Evolutionary conservation across 2,113 vertebrate genomes (phyloP).

Genomic region (Carassius auratus): DNA sequence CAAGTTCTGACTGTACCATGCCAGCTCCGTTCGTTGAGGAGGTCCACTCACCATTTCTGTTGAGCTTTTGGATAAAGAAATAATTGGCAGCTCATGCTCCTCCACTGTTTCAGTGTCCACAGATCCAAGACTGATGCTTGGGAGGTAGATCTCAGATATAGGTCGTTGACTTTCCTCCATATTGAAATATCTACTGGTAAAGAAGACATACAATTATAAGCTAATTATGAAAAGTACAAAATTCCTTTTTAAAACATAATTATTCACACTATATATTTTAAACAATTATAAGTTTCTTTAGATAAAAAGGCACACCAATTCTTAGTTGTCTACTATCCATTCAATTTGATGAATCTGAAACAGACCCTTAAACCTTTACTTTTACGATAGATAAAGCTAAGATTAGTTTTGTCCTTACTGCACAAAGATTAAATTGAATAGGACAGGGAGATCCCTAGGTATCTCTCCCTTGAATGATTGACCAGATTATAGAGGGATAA

Average conservation of each 20-base stretch:
- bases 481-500: constrained; percentile 37
- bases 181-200: constrained; percentile 19
- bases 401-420: neutral
- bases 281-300: neutral
- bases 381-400: neutral
- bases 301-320: neutral
- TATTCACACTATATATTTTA: neutral
- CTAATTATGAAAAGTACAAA: neutral
- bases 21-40: constrained; percentile 53
- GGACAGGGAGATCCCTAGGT: neutral
- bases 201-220: neutral
- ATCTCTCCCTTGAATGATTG: constrained; percentile 7
- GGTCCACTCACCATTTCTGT: constrained; percentile 70
- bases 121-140: constrained; percentile 39
- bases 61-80: constrained; percentile 78
- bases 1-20: constrained; percentile 67
- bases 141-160: constrained; percentile 46
- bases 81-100: constrained; percentile 55
- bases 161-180: constrained; percentile 52
- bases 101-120: constrained; percentile 19
- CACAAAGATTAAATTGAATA: neutral
- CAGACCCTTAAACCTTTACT: neutral
- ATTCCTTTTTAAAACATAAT: neutral
- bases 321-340: neutral
- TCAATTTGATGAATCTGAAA: neutral